Percentiles rank a stretch among this genome's conserved stretches.
These are phyloP conservation scores for Sminthopsis crassicaudata DNA, from an alignment of 2,113 vertebrate genomes.

Conservation along the genomic window DNA sequence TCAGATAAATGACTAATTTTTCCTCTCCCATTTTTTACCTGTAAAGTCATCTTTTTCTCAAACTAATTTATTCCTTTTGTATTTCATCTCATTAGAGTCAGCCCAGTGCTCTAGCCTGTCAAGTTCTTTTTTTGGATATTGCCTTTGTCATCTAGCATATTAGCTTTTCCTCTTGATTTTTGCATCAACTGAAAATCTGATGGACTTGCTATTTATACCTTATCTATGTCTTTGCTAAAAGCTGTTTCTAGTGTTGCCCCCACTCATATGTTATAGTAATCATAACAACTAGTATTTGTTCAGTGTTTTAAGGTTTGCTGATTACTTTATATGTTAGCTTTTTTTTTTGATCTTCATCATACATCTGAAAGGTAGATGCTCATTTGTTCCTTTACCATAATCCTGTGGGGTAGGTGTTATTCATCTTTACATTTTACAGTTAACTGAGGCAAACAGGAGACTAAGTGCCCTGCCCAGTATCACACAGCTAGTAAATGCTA, in stretches of 20 bases:
- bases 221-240: neutral
- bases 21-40: neutral
- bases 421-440: neutral
- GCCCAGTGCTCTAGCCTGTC: neutral
- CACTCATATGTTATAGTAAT: neutral
- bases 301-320: neutral
- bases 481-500: neutral
- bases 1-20: neutral
- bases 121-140: neutral
- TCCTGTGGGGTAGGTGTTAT: neutral
- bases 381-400: no score
- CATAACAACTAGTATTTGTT: neutral
- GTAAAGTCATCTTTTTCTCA: neutral
- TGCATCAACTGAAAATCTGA: neutral
- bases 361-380: neutral
- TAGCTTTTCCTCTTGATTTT: neutral
- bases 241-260: neutral
- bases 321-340: neutral
- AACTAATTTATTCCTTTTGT: neutral
- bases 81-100: neutral
- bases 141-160: neutral
- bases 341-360: neutral
- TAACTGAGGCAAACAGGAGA: neutral
- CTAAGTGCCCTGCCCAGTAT: neutral
- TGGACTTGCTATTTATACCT: neutral